Evolutionary conservation across 2,797 vertebrate species (phyloP), one percentile per base, ranked within the genome.

Genomic region (Merluccius polli): DNA sequence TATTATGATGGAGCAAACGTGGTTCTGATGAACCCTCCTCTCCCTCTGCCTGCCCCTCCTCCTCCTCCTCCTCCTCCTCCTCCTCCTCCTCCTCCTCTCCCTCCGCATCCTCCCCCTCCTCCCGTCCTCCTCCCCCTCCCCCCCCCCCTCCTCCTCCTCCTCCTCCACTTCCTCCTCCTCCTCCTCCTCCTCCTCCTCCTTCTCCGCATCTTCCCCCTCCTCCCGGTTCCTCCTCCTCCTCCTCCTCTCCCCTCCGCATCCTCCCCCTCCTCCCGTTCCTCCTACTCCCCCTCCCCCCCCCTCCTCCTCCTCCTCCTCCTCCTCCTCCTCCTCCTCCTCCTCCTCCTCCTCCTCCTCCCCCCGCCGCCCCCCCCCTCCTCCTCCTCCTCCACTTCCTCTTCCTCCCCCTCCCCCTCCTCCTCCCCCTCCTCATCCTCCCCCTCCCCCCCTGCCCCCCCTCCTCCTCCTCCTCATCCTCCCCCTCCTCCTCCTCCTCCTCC

Each of bases 351-450:
- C 38, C 38, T 13, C 13, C 38, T 13, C 13, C 13, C 38, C 38
- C 13, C 13, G 6, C n/a, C 67, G 68, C 33, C 76, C 71, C 74
- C 52, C 63, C 70, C 69, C 63, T 72, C 44, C 38, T 59, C 74
- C 74, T 75, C 48, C 68, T 7, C 48, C 36, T 63, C 74, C 68
- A 73, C 63, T 16, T 59, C 63, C 33, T 41, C 71, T 71, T 27
- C 65, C 68, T 76, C 73, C 65, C 78, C 63, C 73, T 82, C 74
- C 71, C 73, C 73, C 41, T 65, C 76, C 76, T 70, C 38, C 63
- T 65, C 75, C 52, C 83, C 73, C 48, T 81, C 79, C 71, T 71
- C 59, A 24, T 74, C 38, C 82, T 78, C 81, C 85, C 85, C 83
- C 31, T 33, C 75, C 72, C 27, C 38, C 29, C 70, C 29, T 32